Conservation (phyloP, 2,888 invertebrate species). For the Ophion ventricosus region DNA sequence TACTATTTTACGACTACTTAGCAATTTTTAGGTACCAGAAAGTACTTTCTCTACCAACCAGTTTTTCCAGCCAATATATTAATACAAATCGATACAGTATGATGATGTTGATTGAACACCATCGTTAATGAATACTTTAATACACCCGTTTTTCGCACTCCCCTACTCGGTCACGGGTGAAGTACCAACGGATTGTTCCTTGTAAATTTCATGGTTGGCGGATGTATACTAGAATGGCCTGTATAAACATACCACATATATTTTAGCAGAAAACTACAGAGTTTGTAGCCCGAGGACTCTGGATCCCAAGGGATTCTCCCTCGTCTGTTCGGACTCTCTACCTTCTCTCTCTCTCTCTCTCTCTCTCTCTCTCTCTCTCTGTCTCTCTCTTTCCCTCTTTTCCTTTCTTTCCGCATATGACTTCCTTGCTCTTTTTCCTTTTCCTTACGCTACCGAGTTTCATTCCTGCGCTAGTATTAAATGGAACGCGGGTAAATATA, state of each 20-base stretch:
- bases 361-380: constrained; percentile 27
- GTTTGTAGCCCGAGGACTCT: constrained; percentile 38
- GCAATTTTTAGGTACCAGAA: too few relatives aligned
- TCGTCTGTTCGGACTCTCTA: constrained; percentile 31
- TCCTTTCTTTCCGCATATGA: not conserved
- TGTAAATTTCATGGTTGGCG: not conserved
- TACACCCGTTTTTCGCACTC: too few relatives aligned
- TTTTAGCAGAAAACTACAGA: not conserved
- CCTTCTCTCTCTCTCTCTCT: constrained; percentile 27
- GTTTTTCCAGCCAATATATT: too few relatives aligned
- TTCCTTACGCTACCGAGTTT: constrained; percentile 26
- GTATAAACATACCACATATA: not conserved
- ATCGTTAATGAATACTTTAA: too few relatives aligned
- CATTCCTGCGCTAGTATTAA: constrained; percentile 57
- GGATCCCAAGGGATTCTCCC: constrained; percentile 53
- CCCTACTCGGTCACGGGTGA: not conserved
- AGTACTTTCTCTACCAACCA: too few relatives aligned
- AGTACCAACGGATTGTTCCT: not conserved
- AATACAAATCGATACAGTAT: too few relatives aligned
- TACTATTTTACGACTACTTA: too few relatives aligned
- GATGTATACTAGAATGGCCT: not conserved
- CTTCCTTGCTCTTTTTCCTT: constrained; percentile 16
- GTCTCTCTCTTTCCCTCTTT: constrained; percentile 1
- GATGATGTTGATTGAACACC: too few relatives aligned
- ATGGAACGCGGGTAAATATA: constrained; percentile 62